Percentiles rank a stretch among this genome's conserved stretches.
phyloP scores from a whole-genome alignment of 2,113 vertebrate genomes.

The Cromileptes altivelis region DNA sequence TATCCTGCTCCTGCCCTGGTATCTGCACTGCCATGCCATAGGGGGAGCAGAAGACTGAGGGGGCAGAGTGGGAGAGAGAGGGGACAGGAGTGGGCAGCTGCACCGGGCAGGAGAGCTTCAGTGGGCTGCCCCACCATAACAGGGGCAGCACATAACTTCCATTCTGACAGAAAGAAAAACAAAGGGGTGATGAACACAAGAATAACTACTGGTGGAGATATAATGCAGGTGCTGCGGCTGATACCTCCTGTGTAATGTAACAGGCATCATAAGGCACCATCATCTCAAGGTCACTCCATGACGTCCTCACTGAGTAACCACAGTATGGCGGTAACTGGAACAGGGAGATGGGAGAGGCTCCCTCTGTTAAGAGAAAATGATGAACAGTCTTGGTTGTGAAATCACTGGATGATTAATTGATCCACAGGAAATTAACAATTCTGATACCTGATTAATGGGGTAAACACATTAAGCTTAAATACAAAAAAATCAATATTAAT shows the following conservation, averaged over 20 bases:
- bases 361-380: conserved; percentile 60
- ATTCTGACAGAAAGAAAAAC: conserved; percentile 66
- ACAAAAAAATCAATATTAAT: neutral
- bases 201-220: neutral
- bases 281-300: conserved; percentile 71
- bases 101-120: conserved; percentile 82
- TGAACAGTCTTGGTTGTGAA: neutral
- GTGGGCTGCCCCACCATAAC: conserved; percentile 79
- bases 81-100: conserved; percentile 13
- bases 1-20: conserved; percentile 29
- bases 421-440: neutral
- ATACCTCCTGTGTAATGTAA: conserved; percentile 81
- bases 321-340: conserved; percentile 79
- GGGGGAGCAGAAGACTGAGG: conserved; percentile 74
- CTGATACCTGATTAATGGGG: neutral
- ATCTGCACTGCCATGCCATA: conserved; percentile 77
- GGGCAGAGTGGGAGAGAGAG: neutral
- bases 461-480: neutral
- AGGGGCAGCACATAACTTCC: conserved; percentile 81
- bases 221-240: neutral
- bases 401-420: neutral
- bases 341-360: conserved; percentile 71
- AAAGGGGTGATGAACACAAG: neutral
- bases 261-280: conserved; percentile 80
- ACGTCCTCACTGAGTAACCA: conserved; percentile 74